These are phyloP conservation scores for Orchestia grillus DNA, from an alignment of 1,140 invertebrate genomes.

Conservation along the genomic window DNA sequence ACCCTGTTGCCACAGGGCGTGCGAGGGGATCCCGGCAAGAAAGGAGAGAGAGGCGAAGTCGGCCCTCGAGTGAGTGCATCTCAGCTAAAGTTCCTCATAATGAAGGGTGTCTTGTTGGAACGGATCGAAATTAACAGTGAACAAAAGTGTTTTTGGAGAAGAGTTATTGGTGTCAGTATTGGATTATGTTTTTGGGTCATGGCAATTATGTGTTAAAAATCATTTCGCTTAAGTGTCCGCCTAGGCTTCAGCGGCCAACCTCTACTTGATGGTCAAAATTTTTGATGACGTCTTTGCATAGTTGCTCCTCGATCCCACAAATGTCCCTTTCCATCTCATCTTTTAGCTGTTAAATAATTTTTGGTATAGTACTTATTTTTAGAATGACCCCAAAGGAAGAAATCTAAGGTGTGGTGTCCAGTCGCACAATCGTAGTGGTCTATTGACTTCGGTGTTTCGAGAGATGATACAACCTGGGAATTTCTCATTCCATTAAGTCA, in stretches of 20 bases:
- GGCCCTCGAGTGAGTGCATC: constrained; percentile 85
- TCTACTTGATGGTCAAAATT: no score
- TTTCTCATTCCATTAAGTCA: not conserved
- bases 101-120: not conserved
- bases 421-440: constrained; percentile 33
- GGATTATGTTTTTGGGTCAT: no score
- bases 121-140: no score
- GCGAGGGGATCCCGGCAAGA: constrained; percentile 89
- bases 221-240: no score
- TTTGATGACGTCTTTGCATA: not conserved
- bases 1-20: constrained; percentile 80
- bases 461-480: constrained; percentile 39
- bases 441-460: constrained; percentile 4
- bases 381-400: no score
- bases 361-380: constrained; percentile 11
- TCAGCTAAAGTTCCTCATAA: not conserved
- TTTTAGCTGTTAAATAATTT: not conserved
- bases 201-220: no score
- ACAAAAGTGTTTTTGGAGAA: no score
- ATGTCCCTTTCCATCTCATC: not conserved
- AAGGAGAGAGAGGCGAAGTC: constrained; percentile 91
- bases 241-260: no score
- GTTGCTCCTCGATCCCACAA: no score
- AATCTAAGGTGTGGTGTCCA: not conserved
- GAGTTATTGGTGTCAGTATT: no score